Base-by-base conservation (phyloP, 2,888 invertebrate species). In the Watsonalla cultraria region DNA sequence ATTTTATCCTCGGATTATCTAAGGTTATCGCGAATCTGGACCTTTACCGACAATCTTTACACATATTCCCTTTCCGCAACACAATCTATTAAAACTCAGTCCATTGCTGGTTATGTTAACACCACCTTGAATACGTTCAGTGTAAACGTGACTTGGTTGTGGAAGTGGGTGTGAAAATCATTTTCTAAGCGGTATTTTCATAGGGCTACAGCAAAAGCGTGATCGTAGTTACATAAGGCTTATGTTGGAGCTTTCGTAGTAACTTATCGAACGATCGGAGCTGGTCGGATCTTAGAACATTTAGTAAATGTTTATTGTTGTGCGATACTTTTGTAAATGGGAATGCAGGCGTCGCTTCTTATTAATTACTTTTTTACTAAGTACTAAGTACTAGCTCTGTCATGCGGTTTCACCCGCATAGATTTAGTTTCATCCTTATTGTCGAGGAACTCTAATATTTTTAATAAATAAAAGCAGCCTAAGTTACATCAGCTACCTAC, bases 1-100 rank as follows among this genome's bases (percentile, higher is more conserved):
- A 82, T 86, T 76, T 76, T 80, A 86, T 84, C 84, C 70, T 59
- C 62, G 80, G 86, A 84, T 86, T 86, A 86, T 85, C 85, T 78
- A 62, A 73, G 87, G 88, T 87, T 87, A 87, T 87, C 87, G 73
- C 74, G 60, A 75, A 84, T 85, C 84, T 77, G 59, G 54, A 59
- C 69, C 55, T 53, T 55, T 70, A 82, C 80, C 71, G 75, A 59
- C 53, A 53, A 48, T 58, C 55, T 48, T 42, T 42, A 54, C 52
- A 58, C 59, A 57, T 63, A 53, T 54, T 46, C 54, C 57, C 46
- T 51, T 39, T 24, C 52, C 37, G 59, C 4, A 6, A 54, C 53
- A 58, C 6, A 11, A 53, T 63, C 34, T 37, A 51, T 34, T 39
- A 13, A 14, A n/a, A 34, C 5, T 9, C 5, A 6, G 55, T 62